Evolutionary conservation across 2,113 vertebrate genomes (phyloP), one percentile per base, ranked within the genome.

Genomic region (Dasyornis broadbenti): DNA sequence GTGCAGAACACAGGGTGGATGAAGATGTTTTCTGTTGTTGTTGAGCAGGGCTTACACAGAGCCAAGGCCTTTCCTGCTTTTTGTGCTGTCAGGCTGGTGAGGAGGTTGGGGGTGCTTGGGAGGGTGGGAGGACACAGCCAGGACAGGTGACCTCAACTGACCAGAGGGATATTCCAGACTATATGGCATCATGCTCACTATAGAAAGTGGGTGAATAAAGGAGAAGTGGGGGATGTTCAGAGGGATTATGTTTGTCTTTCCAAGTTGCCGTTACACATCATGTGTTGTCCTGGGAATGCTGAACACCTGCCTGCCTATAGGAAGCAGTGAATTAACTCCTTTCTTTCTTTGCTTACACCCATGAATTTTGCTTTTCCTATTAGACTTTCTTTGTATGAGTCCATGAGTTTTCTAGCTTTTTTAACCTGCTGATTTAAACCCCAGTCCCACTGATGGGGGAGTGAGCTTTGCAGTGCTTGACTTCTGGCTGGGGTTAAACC

Each of bases 401-500:
- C n/a, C 15, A 42, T 9, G 47, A 20, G 6, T 20, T 82, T 47
- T 40, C 24, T 12, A 61, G n/a, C 4, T 69, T 37, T 70, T 68
- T 15, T 10, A 47, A 6, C 8, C 26, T 68, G 22, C 17, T 45
- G 27, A 3, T 49, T 69, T 76, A 40, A 15, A 49, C 12, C 4
- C 8, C 7, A 35, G 0, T 42, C 26, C 5, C 31, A 33, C 11
- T 37, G 54, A 8, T 40, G 22, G 22, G 10, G 15, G 7, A 42
- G 17, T 35, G 30, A 68, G 3, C 13, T 20, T 10, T 1, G 0
- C 19, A 11, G 26, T 53, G 40, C 18, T 33, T 35, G 11, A 12
- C 21, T 82, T 6, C 17, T 27, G 79, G 31, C 31, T 83, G 35
- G 44, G 17, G 18, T 37, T 69, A 26, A 49, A 63, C 47, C 15